Evolutionary conservation across 2,113 vertebrate genomes (phyloP).

Genomic region (Gymnogyps californianus): DNA sequence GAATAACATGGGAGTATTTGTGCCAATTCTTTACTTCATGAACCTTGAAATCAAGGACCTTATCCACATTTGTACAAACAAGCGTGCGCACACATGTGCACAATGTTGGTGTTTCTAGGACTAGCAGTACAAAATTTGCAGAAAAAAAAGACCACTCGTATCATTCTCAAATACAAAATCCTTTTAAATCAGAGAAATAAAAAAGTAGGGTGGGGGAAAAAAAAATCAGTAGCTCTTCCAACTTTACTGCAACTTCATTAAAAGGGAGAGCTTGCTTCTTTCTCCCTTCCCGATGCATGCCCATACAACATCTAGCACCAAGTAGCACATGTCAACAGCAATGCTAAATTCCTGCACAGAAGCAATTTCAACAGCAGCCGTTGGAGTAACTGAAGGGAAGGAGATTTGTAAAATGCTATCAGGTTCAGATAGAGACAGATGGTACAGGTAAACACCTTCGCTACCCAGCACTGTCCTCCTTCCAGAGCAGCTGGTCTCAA

Average conservation of each 20-base stretch:
- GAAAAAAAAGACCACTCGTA: neutral
- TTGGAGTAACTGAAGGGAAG: conserved; percentile 59
- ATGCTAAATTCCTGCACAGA: conserved; percentile 15
- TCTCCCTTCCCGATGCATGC: neutral
- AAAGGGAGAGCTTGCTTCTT: neutral
- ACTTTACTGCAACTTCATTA: neutral
- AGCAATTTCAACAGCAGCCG: conserved; percentile 16
- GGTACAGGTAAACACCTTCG: conserved; percentile 66
- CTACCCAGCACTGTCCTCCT: conserved; percentile 44
- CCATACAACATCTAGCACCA: neutral
- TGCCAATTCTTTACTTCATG: conserved; percentile 27
- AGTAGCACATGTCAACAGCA: neutral
- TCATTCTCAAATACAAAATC: neutral
- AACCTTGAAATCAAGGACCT: conserved; percentile 40
- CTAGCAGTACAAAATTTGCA: neutral
- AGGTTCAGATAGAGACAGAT: conserved; percentile 57
- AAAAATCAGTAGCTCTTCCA: neutral
- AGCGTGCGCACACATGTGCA: neutral
- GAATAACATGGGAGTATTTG: conserved; percentile 35
- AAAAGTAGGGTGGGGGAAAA: neutral
- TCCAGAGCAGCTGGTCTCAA: conserved; percentile 56
- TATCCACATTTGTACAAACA: neutral
- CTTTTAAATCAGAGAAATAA: neutral
- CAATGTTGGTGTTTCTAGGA: neutral
- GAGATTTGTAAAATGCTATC: conserved; percentile 59